A percentile compares a stretch with the other conserved stretches of the same genome.
Evolutionary conservation across 2,113 vertebrate genomes (phyloP).

Genomic region (Tiliqua scincoides): DNA sequence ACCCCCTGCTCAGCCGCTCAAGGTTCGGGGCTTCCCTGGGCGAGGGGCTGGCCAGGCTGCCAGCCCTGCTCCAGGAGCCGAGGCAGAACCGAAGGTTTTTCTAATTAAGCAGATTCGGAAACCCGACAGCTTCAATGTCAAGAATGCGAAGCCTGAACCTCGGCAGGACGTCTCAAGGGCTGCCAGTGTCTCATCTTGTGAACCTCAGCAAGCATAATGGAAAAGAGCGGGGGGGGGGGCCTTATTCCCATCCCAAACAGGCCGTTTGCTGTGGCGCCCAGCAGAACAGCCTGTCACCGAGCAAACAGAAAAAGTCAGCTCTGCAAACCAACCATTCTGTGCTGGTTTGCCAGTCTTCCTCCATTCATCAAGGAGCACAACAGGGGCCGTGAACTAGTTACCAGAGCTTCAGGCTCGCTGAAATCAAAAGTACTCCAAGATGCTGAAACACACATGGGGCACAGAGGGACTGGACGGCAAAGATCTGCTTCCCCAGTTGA

Average conservation of each 20-base stretch:
- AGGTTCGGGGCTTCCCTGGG: constrained; percentile 66
- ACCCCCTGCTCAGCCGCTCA: constrained; percentile 61
- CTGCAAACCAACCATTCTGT: constrained; percentile 52
- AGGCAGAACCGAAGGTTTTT: constrained; percentile 75
- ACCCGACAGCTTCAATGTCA: constrained; percentile 74
- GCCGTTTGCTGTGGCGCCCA: constrained; percentile 64
- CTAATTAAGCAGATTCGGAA: constrained; percentile 79
- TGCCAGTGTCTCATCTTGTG: constrained; percentile 76
- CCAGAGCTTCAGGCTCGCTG: constrained; percentile 38
- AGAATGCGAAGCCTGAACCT: constrained; percentile 72
- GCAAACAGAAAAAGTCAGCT: constrained; percentile 45
- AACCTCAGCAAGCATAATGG: constrained; percentile 73
- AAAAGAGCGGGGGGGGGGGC: constrained; percentile 76
- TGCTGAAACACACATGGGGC: background rate
- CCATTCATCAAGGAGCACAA: constrained; percentile 55
- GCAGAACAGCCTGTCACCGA: constrained; percentile 57
- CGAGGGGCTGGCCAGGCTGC: constrained; percentile 58
- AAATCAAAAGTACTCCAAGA: constrained; percentile 32
- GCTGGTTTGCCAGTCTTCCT: constrained; percentile 47
- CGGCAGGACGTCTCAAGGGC: constrained; percentile 78
- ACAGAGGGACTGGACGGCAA: constrained; percentile 15
- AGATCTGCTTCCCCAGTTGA: constrained; percentile 5
- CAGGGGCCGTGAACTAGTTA: constrained; percentile 49
- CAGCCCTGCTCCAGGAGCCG: constrained; percentile 53
- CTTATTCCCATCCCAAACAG: constrained; percentile 64